These are phyloP conservation scores for Resseliella maxima DNA, from an alignment of 2,888 invertebrate species.

Conservation along the genomic window DNA sequence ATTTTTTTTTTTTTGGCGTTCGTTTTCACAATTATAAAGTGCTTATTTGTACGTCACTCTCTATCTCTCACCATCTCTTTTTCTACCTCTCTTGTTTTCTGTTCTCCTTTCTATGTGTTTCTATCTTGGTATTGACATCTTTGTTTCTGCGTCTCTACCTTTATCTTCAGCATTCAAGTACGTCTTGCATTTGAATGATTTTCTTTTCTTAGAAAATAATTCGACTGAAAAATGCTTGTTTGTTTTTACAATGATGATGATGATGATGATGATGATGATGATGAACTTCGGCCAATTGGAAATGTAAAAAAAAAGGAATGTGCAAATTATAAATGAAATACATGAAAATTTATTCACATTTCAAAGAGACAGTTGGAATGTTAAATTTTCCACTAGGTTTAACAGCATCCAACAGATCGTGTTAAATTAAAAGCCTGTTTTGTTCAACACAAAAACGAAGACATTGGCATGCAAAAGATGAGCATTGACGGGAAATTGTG, in stretches of 20 bases:
- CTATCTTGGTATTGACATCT: neutral
- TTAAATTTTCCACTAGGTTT: slow-evolving; percentile 21
- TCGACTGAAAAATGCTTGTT: slow-evolving; percentile 8
- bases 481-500: too few species aligned
- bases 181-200: neutral
- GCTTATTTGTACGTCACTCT: neutral
- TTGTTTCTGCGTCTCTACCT: neutral
- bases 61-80: neutral
- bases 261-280: neutral
- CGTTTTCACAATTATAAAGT: slow-evolving; percentile 35
- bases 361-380: slow-evolving; percentile 32
- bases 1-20: slow-evolving; percentile 9
- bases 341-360: neutral
- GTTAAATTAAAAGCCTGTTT: neutral
- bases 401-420: slow-evolving; percentile 14
- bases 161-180: neutral
- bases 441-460: neutral
- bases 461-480: too few species aligned
- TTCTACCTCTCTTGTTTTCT: neutral
- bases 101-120: too few species aligned
- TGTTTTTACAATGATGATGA: neutral
- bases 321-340: neutral
- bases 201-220: neutral
- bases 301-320: neutral
- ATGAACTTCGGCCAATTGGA: too few species aligned